Evolutionary conservation across 2,797 vertebrate species (phyloP).

Genomic region (Adelosebastes latens): DNA sequence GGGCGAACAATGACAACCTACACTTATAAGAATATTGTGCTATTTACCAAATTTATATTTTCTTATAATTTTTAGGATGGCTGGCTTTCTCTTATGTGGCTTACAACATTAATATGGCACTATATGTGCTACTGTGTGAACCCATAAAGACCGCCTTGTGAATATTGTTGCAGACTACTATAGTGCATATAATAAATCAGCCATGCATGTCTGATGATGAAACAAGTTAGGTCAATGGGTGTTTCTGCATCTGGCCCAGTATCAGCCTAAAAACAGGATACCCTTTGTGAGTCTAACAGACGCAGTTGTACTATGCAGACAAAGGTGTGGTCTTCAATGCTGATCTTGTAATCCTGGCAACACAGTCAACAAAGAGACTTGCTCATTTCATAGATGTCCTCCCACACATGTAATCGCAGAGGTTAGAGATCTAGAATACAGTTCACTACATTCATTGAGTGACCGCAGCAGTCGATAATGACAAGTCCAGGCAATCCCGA

Average conservation of each 20-base stretch:
- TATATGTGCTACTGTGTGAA: neutral
- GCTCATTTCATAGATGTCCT: slow-evolving; percentile 57
- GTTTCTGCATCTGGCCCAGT: slow-evolving; percentile 47
- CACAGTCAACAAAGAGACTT: slow-evolving; percentile 70
- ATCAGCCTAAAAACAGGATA: slow-evolving; percentile 63
- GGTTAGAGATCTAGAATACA: slow-evolving; percentile 23
- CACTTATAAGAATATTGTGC: neutral
- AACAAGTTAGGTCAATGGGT: slow-evolving; percentile 40
- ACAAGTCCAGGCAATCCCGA: slow-evolving; percentile 63
- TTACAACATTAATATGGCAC: neutral
- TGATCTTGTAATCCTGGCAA: slow-evolving; percentile 72
- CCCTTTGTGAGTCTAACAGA: slow-evolving; percentile 57
- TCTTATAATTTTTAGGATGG: neutral
- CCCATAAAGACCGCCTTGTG: neutral
- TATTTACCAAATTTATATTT: neutral
- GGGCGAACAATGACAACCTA: neutral
- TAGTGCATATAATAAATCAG: neutral
- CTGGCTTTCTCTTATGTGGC: neutral
- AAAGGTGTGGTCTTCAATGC: slow-evolving; percentile 73
- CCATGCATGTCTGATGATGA: slow-evolving; percentile 1
- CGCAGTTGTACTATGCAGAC: slow-evolving; percentile 66
- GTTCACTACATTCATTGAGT: slow-evolving; percentile 43
- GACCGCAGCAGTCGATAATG: slow-evolving; percentile 48
- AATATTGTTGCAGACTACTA: neutral
- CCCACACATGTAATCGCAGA: slow-evolving; percentile 53